Percentiles rank a stretch among this genome's conserved stretches.
These are phyloP conservation scores for Gastracanthus pulcherrimus DNA, from an alignment of 2,888 invertebrate species.

Conservation along the genomic window DNA sequence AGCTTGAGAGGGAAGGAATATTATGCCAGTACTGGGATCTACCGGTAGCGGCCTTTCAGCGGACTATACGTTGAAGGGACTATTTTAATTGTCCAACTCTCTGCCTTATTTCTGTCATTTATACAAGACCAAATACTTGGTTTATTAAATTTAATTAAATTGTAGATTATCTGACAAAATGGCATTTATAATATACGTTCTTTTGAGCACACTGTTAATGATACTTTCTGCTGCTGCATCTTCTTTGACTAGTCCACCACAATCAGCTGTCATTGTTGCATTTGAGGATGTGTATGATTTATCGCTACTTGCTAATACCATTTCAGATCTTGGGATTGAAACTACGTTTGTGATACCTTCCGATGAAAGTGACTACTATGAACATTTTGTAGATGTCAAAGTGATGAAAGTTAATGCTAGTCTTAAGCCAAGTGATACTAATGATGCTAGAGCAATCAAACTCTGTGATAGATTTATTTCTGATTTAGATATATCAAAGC, in stretches of 20 bases:
- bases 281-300: slow-evolving; percentile 72
- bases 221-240: slow-evolving; percentile 60
- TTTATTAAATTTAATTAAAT: not conserved
- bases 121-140: not conserved
- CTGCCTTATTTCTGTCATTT: not conserved
- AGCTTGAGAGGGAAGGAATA: not conserved
- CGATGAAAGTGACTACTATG: slow-evolving; percentile 65
- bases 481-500: slow-evolving; percentile 64
- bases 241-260: slow-evolving; percentile 67
- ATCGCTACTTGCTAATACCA: slow-evolving; percentile 72
- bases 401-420: slow-evolving; percentile 50
- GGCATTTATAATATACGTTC: not conserved
- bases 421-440: slow-evolving; percentile 63
- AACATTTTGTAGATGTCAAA: slow-evolving; percentile 71
- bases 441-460: slow-evolving; percentile 63
- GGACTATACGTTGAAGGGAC: slow-evolving; percentile 43
- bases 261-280: slow-evolving; percentile 70
- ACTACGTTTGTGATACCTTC: slow-evolving; percentile 68
- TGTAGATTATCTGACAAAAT: slow-evolving; percentile 1
- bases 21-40: not conserved
- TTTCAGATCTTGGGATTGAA: slow-evolving; percentile 72
- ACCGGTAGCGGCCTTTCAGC: slow-evolving; percentile 6
- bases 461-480: slow-evolving; percentile 68
- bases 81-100: slow-evolving; percentile 40
- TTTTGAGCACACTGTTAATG: slow-evolving; percentile 20